Base-by-base conservation (phyloP, 2,888 invertebrate species). In the Leptogaster cylindrica region DNA sequence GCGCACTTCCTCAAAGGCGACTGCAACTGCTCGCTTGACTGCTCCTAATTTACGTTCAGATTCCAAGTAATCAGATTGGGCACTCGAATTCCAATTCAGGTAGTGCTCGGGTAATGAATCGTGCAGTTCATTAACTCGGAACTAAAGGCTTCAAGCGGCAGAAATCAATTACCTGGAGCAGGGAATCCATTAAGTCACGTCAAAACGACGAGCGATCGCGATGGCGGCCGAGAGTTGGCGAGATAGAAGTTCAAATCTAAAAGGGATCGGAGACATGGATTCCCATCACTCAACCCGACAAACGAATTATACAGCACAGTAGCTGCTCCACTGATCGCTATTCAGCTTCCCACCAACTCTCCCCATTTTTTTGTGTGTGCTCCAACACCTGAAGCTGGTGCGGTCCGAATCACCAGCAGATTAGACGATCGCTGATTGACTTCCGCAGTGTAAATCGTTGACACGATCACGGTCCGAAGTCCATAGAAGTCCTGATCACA, bases 111-210 rank as follows among this genome's bases (percentile, higher is more conserved):
- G 44, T 44, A 61, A 28, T 28, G 61, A 61, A 61, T 44, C 44
- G 61, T 61, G 61, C 61, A 55, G 68, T 68, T 68, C 68, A 68
- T 68, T 68, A 65, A 55, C 46, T 64, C 16, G 23, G 36, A n/a
- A 14, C 18, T 20, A n/a, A 41, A 52, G 23, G 48, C 52, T 64
- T 41, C 20, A 51, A 52, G 46, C 64, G 68, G 65, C 14, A 31
- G 44, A 52, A 68, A 68, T 68, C 68, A 68, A 68, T 68, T 67
- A 63, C 41, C 48, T 39, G 55, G 46, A 48, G 33, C 25, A 61
- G 39, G 52, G 12, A 27, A 41, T 55, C 63, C 52, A 65, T 65
- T 55, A 65, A 68, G 48, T 36, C 46, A 33, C 67, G 16, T 55
- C n/a, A 61, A 41, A 12, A 16, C 36, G 23, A 18, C 28, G 16